A percentile compares a stretch with the other conserved stretches of the same genome.
These are phyloP conservation scores for Poeciliopsis gracilis DNA, from an alignment of 2,797 vertebrate species.

Conservation along the genomic window DNA sequence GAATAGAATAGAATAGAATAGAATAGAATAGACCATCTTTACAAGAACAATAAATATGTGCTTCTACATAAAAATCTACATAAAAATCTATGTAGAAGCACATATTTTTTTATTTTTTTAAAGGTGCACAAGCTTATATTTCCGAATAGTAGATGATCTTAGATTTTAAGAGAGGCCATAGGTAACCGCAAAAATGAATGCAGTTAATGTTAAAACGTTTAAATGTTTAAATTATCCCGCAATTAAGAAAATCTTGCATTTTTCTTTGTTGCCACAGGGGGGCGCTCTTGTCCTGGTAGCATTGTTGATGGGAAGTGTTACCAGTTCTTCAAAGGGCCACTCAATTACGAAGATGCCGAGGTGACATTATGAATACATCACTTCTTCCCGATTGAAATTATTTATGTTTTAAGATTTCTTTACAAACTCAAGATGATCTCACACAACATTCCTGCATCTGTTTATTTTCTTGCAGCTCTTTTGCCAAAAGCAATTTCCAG, in stretches of 20 bases:
- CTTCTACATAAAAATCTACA: too few species aligned
- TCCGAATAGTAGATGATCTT: not conserved
- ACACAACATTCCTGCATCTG: too few species aligned
- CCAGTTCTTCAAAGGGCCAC: slow-evolving; percentile 53
- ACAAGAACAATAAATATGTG: not conserved
- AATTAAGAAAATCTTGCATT: slow-evolving; percentile 33
- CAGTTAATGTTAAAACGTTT: not conserved
- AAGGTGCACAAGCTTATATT: not conserved
- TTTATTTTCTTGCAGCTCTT: slow-evolving; percentile 46
- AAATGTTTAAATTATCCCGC: too few species aligned
- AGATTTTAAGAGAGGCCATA: not conserved
- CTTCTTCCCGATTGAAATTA: not conserved
- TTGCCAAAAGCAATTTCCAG: slow-evolving; percentile 48
- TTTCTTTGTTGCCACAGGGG: slow-evolving; percentile 43
- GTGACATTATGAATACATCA: slow-evolving; percentile 17
- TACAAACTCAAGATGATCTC: not conserved
- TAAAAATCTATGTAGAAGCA: not conserved
- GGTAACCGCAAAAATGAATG: not conserved
- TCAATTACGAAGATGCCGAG: slow-evolving; percentile 52
- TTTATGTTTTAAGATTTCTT: not conserved
- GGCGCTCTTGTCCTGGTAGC: slow-evolving; percentile 45
- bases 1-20: not conserved
- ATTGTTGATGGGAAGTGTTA: slow-evolving; percentile 49
- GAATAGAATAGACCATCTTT: not conserved
- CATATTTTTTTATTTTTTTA: not conserved